phyloP scores from a whole-genome alignment of 2,113 vertebrate species.

The Thunnus thynnus region DNA sequence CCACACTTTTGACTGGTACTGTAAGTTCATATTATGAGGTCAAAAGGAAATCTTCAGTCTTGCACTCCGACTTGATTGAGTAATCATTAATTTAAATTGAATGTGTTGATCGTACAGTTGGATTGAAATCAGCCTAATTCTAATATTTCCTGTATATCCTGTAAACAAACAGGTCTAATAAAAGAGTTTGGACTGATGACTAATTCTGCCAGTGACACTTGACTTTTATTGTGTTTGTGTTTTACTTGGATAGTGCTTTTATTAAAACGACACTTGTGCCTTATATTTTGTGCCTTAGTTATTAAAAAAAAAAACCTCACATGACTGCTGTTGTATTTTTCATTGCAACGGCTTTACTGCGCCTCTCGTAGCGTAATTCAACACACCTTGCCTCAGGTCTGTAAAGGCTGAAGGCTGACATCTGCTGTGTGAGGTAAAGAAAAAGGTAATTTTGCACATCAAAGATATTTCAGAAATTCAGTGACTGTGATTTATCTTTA shows the following conservation, averaged over 20 bases:
- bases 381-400: not conserved
- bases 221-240: not conserved
- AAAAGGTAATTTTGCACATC: too few species aligned
- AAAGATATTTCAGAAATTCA: too few species aligned
- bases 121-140: constrained; percentile 3
- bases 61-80: not conserved
- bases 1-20: not conserved
- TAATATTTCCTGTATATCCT: constrained; percentile 2
- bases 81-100: not conserved
- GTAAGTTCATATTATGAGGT: not conserved
- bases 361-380: not conserved
- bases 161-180: not conserved
- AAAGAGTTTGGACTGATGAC: not conserved
- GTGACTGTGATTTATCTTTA: too few species aligned
- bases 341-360: too few species aligned
- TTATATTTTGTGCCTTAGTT: not conserved
- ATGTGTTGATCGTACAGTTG: not conserved
- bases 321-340: too few species aligned
- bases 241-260: not conserved
- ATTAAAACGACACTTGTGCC: constrained; percentile 10
- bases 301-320: not conserved
- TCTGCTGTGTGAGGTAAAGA: not conserved
- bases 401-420: not conserved
- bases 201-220: not conserved
- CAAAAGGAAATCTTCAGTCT: not conserved